These are phyloP conservation scores for Ibidorhyncha struthersii DNA, from an alignment of 2,113 vertebrate species.

Conservation along the genomic window DNA sequence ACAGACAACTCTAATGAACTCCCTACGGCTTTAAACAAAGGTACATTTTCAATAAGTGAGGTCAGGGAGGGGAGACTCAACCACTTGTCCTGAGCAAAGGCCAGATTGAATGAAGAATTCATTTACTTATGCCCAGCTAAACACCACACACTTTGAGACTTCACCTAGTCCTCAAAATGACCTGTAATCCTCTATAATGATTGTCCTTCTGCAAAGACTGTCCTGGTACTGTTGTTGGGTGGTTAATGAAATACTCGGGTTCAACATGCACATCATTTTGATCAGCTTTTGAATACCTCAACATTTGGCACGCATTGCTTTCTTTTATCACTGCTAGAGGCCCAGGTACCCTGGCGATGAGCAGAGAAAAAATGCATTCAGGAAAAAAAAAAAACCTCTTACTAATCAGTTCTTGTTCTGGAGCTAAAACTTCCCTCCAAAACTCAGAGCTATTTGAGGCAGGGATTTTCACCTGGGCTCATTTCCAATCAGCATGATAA, in stretches of 20 bases:
- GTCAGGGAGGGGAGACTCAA: neutral
- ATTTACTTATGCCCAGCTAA: neutral
- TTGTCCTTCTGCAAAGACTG: neutral
- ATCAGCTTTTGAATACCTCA: neutral
- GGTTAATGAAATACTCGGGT: neutral
- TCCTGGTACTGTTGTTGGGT: neutral
- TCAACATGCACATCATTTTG: neutral
- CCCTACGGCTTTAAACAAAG: neutral
- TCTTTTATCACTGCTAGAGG: neutral
- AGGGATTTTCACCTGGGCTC: neutral
- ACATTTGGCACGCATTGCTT: neutral
- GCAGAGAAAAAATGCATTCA: neutral
- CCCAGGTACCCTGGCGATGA: neutral
- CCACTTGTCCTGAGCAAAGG: slow-evolving; percentile 10
- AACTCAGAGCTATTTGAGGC: neutral
- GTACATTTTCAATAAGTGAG: neutral
- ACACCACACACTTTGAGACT: neutral
- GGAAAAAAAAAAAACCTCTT: neutral
- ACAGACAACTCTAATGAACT: neutral
- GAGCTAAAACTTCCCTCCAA: neutral
- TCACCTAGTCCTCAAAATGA: neutral
- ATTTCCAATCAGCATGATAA: neutral
- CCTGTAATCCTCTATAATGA: neutral
- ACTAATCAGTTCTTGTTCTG: neutral
- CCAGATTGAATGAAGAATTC: neutral